Conservation (phyloP, 1,140 invertebrate genomes). For the Caenorhabditis tropicalis region DNA sequence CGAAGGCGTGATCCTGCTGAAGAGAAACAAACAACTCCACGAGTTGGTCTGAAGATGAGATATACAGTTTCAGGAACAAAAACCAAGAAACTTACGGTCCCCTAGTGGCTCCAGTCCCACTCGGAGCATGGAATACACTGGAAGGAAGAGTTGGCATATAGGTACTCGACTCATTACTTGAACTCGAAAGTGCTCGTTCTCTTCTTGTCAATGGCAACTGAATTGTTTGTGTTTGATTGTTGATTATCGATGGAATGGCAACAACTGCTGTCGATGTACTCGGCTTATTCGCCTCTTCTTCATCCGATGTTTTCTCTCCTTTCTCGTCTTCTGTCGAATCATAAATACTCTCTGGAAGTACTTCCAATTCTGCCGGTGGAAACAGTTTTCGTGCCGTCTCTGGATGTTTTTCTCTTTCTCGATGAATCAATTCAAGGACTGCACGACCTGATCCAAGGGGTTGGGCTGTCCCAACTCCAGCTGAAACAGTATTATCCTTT, state of each 20-base stretch:
- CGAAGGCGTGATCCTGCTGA: neutral
- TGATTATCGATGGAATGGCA: neutral
- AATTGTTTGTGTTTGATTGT: neutral
- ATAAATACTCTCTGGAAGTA: slow-evolving; percentile 14
- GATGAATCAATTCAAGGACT: slow-evolving; percentile 60
- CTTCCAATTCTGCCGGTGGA: slow-evolving; percentile 12
- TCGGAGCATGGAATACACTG: slow-evolving; percentile 56
- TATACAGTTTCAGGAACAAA: neutral
- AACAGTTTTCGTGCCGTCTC: neutral
- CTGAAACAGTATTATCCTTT: no score
- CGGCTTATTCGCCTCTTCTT: neutral
- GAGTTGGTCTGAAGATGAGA: neutral
- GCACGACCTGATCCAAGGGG: slow-evolving; percentile 62
- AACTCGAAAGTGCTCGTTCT: slow-evolving; percentile 56
- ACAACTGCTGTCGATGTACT: neutral
- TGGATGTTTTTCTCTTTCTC: slow-evolving; percentile 5
- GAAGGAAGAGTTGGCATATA: slow-evolving; percentile 62
- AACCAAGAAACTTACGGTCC: neutral
- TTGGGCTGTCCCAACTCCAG: slow-evolving; percentile 66
- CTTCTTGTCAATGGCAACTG: slow-evolving; percentile 15
- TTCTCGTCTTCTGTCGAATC: slow-evolving; percentile 28
- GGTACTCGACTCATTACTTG: slow-evolving; percentile 56
- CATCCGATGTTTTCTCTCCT: slow-evolving; percentile 25
- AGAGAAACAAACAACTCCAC: neutral
- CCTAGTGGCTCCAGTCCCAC: slow-evolving; percentile 20